These are phyloP conservation scores for Morpho helenor DNA, from an alignment of 2,888 invertebrate genomes.

Conservation along the genomic window DNA sequence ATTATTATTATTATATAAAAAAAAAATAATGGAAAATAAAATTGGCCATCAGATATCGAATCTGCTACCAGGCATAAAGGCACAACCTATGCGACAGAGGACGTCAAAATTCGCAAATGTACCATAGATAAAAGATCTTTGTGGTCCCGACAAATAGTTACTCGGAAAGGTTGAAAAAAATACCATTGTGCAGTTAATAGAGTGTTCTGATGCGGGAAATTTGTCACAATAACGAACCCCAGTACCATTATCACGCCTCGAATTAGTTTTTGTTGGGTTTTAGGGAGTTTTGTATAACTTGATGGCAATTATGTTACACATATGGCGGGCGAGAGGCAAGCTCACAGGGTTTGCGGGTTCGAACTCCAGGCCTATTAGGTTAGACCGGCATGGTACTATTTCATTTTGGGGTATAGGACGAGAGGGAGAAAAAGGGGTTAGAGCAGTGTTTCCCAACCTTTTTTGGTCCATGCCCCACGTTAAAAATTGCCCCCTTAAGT, in stretches of 20 bases:
- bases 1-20: too few relatives aligned
- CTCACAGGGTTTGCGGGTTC: background rate
- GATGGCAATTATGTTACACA: slow-evolving; percentile 9
- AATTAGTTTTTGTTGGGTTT: slow-evolving; percentile 63
- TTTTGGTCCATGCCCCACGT: too few relatives aligned
- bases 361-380: background rate
- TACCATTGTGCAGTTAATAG: slow-evolving; percentile 63
- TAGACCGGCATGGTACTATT: too few relatives aligned
- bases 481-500: too few relatives aligned
- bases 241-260: slow-evolving; percentile 69
- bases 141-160: slow-evolving; percentile 36
- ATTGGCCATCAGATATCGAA: too few relatives aligned
- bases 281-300: slow-evolving; percentile 2
- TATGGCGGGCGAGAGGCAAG: background rate
- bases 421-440: too few relatives aligned
- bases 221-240: slow-evolving; percentile 61
- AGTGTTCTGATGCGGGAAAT: slow-evolving; percentile 67
- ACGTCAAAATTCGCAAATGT: background rate
- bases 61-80: too few relatives aligned
- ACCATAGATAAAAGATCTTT: slow-evolving; percentile 17
- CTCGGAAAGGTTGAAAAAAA: slow-evolving; percentile 32
- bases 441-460: too few relatives aligned
- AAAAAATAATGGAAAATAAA: too few relatives aligned
- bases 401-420: too few relatives aligned
- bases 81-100: background rate